phyloP scores from a whole-genome alignment of 23 tunicate species.

The Trididemnum miniatum region DNA sequence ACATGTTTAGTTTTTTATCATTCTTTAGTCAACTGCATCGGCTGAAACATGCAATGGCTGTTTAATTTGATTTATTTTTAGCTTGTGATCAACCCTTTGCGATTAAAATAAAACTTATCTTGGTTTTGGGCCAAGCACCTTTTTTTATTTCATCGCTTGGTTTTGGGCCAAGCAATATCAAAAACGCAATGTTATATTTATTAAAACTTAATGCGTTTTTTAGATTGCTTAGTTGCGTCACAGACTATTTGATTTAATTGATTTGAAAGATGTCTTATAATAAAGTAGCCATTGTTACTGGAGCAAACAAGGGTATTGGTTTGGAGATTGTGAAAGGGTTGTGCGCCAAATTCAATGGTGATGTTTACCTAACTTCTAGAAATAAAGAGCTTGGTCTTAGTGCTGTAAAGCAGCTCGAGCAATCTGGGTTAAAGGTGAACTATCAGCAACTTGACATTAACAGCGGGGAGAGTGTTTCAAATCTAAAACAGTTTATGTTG shows the following conservation, averaged over 20 bases:
- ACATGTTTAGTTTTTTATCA: no score
- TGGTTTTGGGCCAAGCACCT: no score
- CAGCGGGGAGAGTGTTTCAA: conserved; percentile 41
- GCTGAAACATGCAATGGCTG: no score
- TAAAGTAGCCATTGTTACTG: conserved; percentile 80
- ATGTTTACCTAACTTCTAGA: conserved; percentile 22
- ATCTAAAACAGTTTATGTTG: conserved; percentile 13
- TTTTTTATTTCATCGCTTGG: no score
- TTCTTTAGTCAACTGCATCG: no score
- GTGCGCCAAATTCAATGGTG: conserved; percentile 55
- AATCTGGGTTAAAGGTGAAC: conserved; percentile 39
- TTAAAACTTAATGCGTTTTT: not conserved
- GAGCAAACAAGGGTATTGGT: conserved; percentile 86
- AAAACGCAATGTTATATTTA: not conserved
- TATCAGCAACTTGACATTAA: conserved; percentile 76
- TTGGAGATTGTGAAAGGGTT: conserved; percentile 72
- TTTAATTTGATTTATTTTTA: no score
- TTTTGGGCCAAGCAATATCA: no score
- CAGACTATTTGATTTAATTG: not conserved
- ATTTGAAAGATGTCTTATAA: not conserved
- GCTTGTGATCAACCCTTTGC: no score
- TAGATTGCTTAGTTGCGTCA: not conserved
- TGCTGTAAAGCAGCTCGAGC: conserved; percentile 46
- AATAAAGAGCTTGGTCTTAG: conserved; percentile 48
- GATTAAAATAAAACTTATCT: no score